Evolutionary conservation across 2,888 invertebrate species (phyloP).

Genomic region (Pristionchus mayeri): DNA sequence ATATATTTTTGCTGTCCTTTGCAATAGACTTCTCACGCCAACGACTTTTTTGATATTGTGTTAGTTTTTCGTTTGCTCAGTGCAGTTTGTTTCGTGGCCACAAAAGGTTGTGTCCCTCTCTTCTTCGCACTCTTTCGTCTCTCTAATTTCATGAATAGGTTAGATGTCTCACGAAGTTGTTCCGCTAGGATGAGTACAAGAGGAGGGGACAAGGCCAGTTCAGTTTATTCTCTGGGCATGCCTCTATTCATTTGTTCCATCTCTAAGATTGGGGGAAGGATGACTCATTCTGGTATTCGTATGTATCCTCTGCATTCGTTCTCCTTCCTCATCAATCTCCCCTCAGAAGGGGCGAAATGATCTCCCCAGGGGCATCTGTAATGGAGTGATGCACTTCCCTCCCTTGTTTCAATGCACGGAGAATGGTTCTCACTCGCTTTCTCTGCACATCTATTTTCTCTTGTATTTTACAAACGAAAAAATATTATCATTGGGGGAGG

Average conservation of each 20-base stretch:
- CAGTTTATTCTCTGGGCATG: background rate
- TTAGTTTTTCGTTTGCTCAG: background rate
- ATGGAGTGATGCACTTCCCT: background rate
- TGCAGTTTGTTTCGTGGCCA: constrained; percentile 11
- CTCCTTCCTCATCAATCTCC: constrained; percentile 21
- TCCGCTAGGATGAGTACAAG: constrained; percentile 8
- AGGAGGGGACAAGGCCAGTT: background rate
- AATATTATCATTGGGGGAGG: no score
- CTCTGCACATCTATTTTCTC: background rate
- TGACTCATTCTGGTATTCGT: background rate
- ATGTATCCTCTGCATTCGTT: background rate
- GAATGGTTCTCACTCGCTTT: background rate
- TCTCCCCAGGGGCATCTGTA: constrained; percentile 15
- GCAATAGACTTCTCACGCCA: background rate
- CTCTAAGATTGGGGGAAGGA: background rate
- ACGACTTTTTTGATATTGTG: background rate
- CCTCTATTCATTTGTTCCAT: background rate
- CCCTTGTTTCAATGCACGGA: background rate
- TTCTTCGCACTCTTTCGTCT: background rate
- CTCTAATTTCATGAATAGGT: constrained; percentile 17
- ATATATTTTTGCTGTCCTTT: background rate
- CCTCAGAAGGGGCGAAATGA: background rate
- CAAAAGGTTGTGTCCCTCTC: background rate
- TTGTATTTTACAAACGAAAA: no score
- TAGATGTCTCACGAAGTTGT: constrained; percentile 25